phyloP scores from a whole-genome alignment of 2,888 invertebrate species.

The Heliconius cydno region DNA sequence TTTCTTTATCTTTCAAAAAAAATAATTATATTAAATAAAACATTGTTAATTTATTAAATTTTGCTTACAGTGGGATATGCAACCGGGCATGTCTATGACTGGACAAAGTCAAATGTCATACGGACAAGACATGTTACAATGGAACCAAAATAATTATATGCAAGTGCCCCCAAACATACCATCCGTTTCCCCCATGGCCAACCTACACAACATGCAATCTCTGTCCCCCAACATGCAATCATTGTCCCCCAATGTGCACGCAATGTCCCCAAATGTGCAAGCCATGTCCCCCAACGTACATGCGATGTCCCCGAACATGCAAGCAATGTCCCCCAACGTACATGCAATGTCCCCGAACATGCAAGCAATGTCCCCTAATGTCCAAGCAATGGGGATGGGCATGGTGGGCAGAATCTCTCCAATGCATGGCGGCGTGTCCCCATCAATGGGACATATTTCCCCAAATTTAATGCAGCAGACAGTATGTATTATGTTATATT shows the following conservation, averaged over 20 bases:
- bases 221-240: slow-evolving; percentile 46
- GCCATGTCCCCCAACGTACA: slow-evolving; percentile 34
- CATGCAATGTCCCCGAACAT: slow-evolving; percentile 46
- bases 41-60: neutral
- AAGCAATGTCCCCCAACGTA: slow-evolving; percentile 48
- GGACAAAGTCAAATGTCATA: slow-evolving; percentile 48
- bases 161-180: slow-evolving; percentile 47
- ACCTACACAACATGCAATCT: slow-evolving; percentile 46
- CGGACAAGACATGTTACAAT: slow-evolving; percentile 43
- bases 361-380: slow-evolving; percentile 45
- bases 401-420: slow-evolving; percentile 35
- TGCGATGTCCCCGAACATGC: slow-evolving; percentile 45
- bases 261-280: slow-evolving; percentile 24
- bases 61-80: slow-evolving; percentile 47
- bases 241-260: slow-evolving; percentile 49
- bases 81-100: slow-evolving; percentile 44
- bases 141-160: slow-evolving; percentile 47
- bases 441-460: slow-evolving; percentile 42
- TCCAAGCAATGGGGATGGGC: slow-evolving; percentile 34
- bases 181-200: slow-evolving; percentile 35
- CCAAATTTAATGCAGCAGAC: slow-evolving; percentile 44
- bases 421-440: slow-evolving; percentile 36
- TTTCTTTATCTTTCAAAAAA: too few relatives aligned
- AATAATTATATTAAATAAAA: neutral
- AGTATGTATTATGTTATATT: slow-evolving; percentile 38